Conservation (phyloP, 2,113 vertebrate genomes). For the Vidua chalybeata region DNA sequence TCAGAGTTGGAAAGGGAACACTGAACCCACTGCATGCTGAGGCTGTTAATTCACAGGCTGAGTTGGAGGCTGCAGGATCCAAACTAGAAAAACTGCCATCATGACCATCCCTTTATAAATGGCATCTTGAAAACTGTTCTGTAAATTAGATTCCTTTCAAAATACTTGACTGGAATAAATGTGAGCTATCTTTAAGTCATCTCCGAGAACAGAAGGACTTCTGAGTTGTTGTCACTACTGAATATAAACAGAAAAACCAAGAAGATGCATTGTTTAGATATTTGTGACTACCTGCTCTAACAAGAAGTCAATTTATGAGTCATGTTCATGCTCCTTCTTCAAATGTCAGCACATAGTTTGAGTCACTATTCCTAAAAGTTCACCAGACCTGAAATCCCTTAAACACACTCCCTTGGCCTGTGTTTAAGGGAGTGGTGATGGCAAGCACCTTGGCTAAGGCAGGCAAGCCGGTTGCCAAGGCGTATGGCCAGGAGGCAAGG, state of each 20-base stretch:
- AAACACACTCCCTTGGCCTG: no score
- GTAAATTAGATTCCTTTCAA: not conserved
- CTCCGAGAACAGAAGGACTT: not conserved
- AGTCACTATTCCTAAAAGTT: not conserved
- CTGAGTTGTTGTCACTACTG: not conserved
- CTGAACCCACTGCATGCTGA: not conserved
- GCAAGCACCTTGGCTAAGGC: accelerated
- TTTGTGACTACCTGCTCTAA: not conserved
- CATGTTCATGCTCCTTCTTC: not conserved
- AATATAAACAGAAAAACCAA: not conserved
- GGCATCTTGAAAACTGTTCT: not conserved
- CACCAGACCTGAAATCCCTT: not conserved
- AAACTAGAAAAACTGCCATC: not conserved
- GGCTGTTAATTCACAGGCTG: not conserved
- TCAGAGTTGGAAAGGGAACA: not conserved
- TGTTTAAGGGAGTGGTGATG: not conserved
- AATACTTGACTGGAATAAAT: not conserved
- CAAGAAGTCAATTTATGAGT: not conserved
- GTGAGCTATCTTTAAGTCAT: not conserved
- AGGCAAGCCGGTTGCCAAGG: accelerated
- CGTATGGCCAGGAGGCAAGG: not conserved
- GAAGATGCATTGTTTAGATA: not conserved
- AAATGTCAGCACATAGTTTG: not conserved
- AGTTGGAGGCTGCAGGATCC: not conserved
- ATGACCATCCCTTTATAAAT: not conserved